phyloP scores from a whole-genome alignment of 2,888 invertebrate species.

The Trilocha varians region DNA sequence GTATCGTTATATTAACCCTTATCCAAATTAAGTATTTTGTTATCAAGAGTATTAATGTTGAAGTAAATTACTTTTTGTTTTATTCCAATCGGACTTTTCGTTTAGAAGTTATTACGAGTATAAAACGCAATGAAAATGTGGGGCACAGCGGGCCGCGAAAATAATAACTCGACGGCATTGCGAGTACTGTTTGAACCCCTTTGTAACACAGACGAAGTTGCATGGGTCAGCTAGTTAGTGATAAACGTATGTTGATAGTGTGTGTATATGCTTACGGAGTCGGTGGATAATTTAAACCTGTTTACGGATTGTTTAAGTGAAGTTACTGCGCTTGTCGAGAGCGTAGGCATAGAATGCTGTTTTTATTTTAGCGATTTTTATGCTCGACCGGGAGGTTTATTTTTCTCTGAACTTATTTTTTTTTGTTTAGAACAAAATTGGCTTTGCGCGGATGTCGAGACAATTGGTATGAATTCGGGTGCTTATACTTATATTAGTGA shows the following conservation, averaged over 20 bases:
- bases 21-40: too few relatives aligned
- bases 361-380: background rate
- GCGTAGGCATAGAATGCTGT: background rate
- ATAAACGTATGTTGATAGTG: background rate
- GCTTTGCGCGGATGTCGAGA: conserved; percentile 1
- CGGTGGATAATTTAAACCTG: background rate
- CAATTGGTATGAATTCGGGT: background rate
- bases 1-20: too few relatives aligned
- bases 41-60: too few relatives aligned
- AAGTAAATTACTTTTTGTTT: too few relatives aligned
- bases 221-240: too few relatives aligned
- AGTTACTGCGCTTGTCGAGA: background rate
- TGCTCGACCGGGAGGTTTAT: background rate
- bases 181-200: too few relatives aligned
- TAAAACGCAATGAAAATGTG: too few relatives aligned
- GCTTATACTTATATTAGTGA: conserved; percentile 4
- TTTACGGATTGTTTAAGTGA: conserved; percentile 3
- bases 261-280: background rate
- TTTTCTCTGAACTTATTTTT: background rate
- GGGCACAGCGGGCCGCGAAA: too few relatives aligned
- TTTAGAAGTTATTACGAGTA: too few relatives aligned
- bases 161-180: too few relatives aligned
- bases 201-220: too few relatives aligned
- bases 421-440: conserved; percentile 1
- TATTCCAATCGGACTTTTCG: too few relatives aligned